Base-by-base conservation (phyloP, 2,888 invertebrate species). In the Diaperis boleti region DNA sequence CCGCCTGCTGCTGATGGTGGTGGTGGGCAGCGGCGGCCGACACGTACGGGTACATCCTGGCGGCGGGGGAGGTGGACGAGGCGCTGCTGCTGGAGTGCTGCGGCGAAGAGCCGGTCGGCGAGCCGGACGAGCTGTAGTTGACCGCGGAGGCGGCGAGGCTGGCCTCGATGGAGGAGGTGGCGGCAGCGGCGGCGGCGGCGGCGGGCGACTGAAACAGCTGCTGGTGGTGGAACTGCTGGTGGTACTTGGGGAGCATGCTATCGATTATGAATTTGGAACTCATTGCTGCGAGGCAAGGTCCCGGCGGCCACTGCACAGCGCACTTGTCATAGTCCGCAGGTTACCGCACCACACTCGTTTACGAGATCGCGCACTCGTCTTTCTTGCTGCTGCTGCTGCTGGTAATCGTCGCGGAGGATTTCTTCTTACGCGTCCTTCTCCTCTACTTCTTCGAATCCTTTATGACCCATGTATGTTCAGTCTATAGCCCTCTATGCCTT, bases 191-290 rank as follows among this genome's bases (percentile, higher is more conserved):
- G 85, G 87, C 82, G 75, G 85, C 81, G 68, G 79, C 82, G 78
- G 83, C 83, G 75, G 85, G 84, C 29, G 79, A 83, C 74, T 83
- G 84, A 80, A 86, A 85, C 82, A 86, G 84, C 82, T 89, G 85
- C 77, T 85, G 89, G 81, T 90, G 90, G 82, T 89, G 89, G 83
- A 88, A 89, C 82, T 89, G 86, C 82, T 90, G 90, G 83, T 88
- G 93, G 87, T 95, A 95, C 88, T 95, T 95, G 79, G 95, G 95
- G 86, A 95, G 92, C 94, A 95, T 95, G 88, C 94, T 94, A 92
- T 95, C 95, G 87, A 95, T 92, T 88, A 94, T 93, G 89, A 95
- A 95, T 90, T 95, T 95, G 88, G 94, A 94, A 89, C 91, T 93
- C 95, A 95, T 95, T 88, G 90, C 91, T 82, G 78, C 74, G 72